Conservation (phyloP, 2,888 invertebrate species). For the Desoria tigrina region DNA sequence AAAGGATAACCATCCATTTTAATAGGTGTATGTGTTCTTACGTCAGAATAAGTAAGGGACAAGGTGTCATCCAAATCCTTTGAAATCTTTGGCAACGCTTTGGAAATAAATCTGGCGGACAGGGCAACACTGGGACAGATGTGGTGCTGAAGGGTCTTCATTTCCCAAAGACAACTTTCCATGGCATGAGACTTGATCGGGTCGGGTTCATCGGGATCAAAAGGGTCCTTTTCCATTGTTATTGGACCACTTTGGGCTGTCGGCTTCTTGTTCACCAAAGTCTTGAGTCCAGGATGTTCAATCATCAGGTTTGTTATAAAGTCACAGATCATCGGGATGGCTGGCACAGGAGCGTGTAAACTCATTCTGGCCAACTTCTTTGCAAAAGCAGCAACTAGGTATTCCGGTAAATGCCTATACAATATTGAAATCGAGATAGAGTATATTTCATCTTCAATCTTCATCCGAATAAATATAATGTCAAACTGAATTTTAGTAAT, state of each 20-base stretch:
- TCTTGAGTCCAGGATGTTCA: constrained; percentile 75
- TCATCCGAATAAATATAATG: too few species aligned
- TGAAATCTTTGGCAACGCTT: constrained; percentile 68
- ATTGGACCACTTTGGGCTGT: constrained; percentile 27
- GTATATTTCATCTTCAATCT: too few species aligned
- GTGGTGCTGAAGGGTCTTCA: constrained; percentile 74
- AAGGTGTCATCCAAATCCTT: constrained; percentile 69
- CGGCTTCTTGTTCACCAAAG: constrained; percentile 54
- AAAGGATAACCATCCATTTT: too few species aligned
- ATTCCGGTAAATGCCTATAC: too few species aligned
- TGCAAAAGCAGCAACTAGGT: too few species aligned
- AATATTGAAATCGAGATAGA: too few species aligned
- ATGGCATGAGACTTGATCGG: constrained; percentile 78
- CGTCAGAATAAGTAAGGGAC: constrained; percentile 67
- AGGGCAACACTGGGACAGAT: constrained; percentile 70
- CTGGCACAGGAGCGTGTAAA: constrained; percentile 78
- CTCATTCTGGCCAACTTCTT: constrained; percentile 82
- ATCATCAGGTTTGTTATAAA: constrained; percentile 83
- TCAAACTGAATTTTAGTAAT: too few species aligned
- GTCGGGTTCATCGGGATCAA: constrained; percentile 76
- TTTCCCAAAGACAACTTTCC: constrained; percentile 91
- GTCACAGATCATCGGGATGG: constrained; percentile 72
- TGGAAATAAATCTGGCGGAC: constrained; percentile 71
- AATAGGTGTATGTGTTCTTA: too few species aligned
- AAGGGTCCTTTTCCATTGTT: constrained; percentile 70